These are phyloP conservation scores for Arothron firmamentum DNA, from an alignment of 2,113 vertebrate species.

Conservation along the genomic window DNA sequence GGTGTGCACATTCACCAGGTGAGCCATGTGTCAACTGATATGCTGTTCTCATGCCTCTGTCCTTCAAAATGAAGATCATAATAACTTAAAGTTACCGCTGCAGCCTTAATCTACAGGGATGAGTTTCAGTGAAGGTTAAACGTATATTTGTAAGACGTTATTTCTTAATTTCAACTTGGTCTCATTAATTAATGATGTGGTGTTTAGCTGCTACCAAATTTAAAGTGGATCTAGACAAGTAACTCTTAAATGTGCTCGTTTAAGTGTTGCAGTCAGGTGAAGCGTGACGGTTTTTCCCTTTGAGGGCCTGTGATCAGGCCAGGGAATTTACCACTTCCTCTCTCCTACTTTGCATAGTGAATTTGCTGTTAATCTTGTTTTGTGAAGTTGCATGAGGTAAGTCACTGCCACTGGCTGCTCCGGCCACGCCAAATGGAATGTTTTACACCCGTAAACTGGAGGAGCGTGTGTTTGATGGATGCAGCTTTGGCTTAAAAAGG, in stretches of 20 bases:
- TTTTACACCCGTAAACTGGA: not conserved
- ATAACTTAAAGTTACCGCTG: no score
- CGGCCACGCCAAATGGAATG: not conserved
- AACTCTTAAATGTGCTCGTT: not conserved
- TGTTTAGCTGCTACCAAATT: not conserved
- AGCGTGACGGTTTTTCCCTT: not conserved
- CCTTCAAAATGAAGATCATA: no score
- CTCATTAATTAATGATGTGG: no score
- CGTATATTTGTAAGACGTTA: no score
- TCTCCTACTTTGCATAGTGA: conserved; percentile 1
- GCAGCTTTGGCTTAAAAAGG: no score
- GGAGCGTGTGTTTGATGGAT: not conserved
- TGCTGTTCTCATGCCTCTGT: no score
- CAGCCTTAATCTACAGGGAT: no score
- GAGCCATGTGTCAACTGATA: no score
- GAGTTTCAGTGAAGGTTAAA: no score
- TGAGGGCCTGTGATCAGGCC: not conserved
- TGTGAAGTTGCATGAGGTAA: not conserved
- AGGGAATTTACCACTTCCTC: not conserved
- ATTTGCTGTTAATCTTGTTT: conserved; percentile 9
- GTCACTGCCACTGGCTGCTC: not conserved
- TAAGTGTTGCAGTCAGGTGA: no score
- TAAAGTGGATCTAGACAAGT: not conserved
- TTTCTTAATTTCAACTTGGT: no score
- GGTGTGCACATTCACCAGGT: no score